phyloP scores from a whole-genome alignment of 30 jellyfish, hydroid and myxozoan genomes.

The Calvadosia cruxmelitensis region DNA sequence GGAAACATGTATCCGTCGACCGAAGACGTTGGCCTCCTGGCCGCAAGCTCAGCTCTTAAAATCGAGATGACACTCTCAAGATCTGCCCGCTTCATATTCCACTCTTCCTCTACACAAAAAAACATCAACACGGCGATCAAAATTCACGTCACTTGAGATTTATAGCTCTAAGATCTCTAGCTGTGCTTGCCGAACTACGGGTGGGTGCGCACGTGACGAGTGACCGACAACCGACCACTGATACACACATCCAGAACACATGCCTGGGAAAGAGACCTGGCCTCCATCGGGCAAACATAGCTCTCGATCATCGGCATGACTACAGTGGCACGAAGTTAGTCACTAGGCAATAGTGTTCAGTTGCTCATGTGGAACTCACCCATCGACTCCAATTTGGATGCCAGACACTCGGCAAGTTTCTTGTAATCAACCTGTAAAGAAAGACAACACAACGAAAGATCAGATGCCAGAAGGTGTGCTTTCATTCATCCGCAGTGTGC shows the following conservation, averaged over 20 bases:
- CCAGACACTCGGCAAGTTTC: slow-evolving; percentile 92
- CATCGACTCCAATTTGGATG: slow-evolving; percentile 76
- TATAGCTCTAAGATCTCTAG: no score
- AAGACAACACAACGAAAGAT: not conserved
- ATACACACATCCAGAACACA: no score
- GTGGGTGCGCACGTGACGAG: no score
- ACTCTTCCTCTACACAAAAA: slow-evolving; percentile 50
- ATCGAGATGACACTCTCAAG: slow-evolving; percentile 73
- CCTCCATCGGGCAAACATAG: no score
- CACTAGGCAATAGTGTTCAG: no score
- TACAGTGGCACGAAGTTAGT: no score
- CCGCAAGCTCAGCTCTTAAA: slow-evolving; percentile 58
- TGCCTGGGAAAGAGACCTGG: no score
- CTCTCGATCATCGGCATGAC: no score
- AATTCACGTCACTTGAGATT: no score
- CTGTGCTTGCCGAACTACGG: no score
- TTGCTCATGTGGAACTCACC: slow-evolving; percentile 63
- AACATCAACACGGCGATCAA: not conserved
- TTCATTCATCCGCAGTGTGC: not conserved
- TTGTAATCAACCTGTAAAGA: slow-evolving; percentile 75
- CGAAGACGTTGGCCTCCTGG: slow-evolving; percentile 31
- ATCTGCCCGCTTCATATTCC: slow-evolving; percentile 80
- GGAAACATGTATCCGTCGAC: not conserved
- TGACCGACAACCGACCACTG: no score
- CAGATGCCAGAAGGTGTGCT: not conserved